Evolutionary conservation across 1,140 invertebrate genomes (phyloP), one percentile per base, ranked within the genome.

Genomic region (Medauroidea extradentata): DNA sequence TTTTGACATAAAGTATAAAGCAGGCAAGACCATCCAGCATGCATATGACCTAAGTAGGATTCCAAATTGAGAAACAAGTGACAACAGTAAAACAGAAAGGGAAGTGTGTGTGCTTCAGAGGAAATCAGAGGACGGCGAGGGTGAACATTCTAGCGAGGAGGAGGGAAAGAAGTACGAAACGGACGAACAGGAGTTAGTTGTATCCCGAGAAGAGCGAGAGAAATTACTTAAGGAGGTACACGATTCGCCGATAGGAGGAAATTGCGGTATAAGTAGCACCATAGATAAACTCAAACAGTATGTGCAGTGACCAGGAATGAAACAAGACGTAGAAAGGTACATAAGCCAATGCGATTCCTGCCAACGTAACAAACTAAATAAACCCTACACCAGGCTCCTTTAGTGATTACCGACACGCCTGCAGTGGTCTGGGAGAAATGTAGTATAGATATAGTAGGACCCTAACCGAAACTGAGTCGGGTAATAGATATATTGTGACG

Each of bases 1-100:
- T 19, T 75, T 72, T 59, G 63, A 76, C 46, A 70, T 80, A 11
- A 55, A 67, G 11, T 75, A 81, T 60, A 72, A 74, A 63, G 53
- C 69, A 34, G 74, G 73, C 1, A 68, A 56, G 53, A 46, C 63
- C 34, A 75, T 75, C 51, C 53, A 46, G 2, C 69, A 72, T 44
- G 73, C 70, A 0, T 70, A 76, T 53, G 67, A 67, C 0, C 39
- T 63, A 27, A 73, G 67, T 25, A 29, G 57, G 11, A n/a, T n/a
- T n/a, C n/a, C n/a, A n/a, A n/a, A n/a, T n/a, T n/a, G n/a, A n/a
- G n/a, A n/a, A n/a, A n/a, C n/a, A n/a, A n/a, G n/a, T n/a, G n/a
- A n/a, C n/a, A n/a, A n/a, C n/a, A n/a, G n/a, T n/a, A n/a, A n/a
- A n/a, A n/a, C n/a, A n/a, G n/a, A n/a, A n/a, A n/a, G n/a, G n/a